Conservation (phyloP, 2,888 invertebrate species). For the Andricus curvator region DNA sequence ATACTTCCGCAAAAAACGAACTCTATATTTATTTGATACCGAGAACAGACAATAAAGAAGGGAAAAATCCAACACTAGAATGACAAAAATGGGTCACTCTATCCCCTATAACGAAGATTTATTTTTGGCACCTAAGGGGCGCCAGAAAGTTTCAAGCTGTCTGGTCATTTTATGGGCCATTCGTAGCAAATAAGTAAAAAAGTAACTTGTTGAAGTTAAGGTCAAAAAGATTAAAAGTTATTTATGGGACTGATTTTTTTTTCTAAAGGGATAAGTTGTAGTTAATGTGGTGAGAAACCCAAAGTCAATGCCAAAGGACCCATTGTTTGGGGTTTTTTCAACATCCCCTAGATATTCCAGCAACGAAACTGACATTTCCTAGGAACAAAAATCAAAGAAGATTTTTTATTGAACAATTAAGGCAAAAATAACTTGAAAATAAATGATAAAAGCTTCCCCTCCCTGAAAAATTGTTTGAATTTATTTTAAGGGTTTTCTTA, state of each 20-base stretch:
- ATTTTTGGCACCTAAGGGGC: background rate
- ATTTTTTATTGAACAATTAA: no score
- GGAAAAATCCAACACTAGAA: background rate
- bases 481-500: no score
- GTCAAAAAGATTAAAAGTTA: background rate
- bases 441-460: no score
- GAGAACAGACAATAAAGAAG: background rate
- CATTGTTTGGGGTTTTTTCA: no score
- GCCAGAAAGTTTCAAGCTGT: background rate
- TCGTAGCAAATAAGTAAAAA: background rate
- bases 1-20: conserved; percentile 11
- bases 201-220: background rate
- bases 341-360: no score
- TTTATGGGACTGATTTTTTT: background rate
- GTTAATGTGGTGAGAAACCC: no score
- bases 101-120: conserved; percentile 15
- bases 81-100: conserved; percentile 30
- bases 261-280: no score
- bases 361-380: no score
- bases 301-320: no score
- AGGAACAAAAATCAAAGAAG: no score
- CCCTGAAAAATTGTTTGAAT: no score
- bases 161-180: background rate
- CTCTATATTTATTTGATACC: conserved; percentile 33
- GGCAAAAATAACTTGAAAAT: no score